Conservation (phyloP, 1,140 invertebrate genomes). For the Nomia melanderi region DNA sequence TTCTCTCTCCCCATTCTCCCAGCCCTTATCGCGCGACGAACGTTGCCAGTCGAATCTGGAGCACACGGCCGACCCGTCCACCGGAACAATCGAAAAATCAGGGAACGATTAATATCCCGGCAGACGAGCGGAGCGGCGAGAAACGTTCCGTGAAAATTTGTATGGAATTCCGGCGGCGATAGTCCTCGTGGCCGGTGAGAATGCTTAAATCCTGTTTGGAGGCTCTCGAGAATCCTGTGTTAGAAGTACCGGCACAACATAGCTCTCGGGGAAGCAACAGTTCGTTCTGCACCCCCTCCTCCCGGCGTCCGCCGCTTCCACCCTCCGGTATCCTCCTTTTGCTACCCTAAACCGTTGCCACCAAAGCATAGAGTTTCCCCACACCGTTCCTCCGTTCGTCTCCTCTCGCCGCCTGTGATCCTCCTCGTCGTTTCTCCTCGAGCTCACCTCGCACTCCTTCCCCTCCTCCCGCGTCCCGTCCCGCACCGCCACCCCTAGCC, state of each 20-base stretch:
- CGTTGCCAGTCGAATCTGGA: too few species aligned
- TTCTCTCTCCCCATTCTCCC: neutral
- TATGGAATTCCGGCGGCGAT: conserved; percentile 51
- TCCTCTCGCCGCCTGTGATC: conserved; percentile 40
- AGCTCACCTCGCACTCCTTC: conserved; percentile 42
- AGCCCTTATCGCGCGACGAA: too few species aligned
- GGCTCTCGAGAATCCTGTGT: conserved; percentile 72
- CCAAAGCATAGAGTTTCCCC: conserved; percentile 58
- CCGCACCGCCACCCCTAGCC: too few species aligned
- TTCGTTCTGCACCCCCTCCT: conserved; percentile 71
- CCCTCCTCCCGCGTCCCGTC: conserved; percentile 23
- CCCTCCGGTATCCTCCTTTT: conserved; percentile 62
- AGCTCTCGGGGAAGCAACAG: conserved; percentile 77
- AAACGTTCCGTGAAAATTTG: conserved; percentile 53
- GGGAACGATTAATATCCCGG: too few species aligned
- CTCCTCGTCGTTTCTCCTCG: conserved; percentile 46
- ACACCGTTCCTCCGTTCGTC: conserved; percentile 27
- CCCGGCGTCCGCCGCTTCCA: conserved; percentile 53
- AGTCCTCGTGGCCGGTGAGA: conserved; percentile 59
- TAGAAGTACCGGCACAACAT: conserved; percentile 59
- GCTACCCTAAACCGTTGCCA: conserved; percentile 65
- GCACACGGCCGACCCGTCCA: too few species aligned
- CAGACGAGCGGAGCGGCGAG: neutral
- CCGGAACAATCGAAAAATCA: neutral
- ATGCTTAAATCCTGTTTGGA: conserved; percentile 70